A percentile compares a stretch with the other conserved stretches of the same genome.
Conservation (phyloP, 2,888 invertebrate species). For the Hylaea fasciaria region DNA sequence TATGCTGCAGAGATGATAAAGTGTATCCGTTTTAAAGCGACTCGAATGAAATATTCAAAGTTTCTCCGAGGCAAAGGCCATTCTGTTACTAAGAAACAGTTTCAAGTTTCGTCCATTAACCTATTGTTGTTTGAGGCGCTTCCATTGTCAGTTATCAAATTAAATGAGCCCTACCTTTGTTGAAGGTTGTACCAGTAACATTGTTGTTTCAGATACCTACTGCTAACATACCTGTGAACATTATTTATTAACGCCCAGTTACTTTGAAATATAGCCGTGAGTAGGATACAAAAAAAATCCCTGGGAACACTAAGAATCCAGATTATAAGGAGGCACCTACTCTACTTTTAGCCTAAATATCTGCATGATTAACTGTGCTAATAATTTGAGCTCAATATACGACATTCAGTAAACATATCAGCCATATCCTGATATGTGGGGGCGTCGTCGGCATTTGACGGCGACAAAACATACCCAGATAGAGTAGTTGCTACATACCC, state of each 20-base stretch:
- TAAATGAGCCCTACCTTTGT: slow-evolving; percentile 25
- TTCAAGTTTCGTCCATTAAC: slow-evolving; percentile 27
- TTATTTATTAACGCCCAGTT: slow-evolving; percentile 1
- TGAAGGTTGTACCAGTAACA: slow-evolving; percentile 22
- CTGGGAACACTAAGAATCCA: no score
- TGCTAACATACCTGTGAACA: slow-evolving; percentile 13
- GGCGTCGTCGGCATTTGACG: slow-evolving; percentile 14
- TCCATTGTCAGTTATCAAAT: slow-evolving; percentile 17
- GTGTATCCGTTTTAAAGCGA: no score
- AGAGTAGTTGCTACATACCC: slow-evolving; percentile 4
- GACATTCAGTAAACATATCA: slow-evolving; percentile 17
- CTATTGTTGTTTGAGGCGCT: slow-evolving; percentile 15
- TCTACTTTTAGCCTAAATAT: no score
- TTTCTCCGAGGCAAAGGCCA: neutral
- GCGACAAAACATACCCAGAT: slow-evolving; percentile 12
- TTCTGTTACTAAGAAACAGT: slow-evolving; percentile 13
- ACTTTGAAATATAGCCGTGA: no score
- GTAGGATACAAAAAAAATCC: no score
- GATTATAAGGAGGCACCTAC: no score
- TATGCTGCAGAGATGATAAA: neutral
- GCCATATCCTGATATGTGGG: slow-evolving; percentile 9
- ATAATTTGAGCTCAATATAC: slow-evolving; percentile 9
- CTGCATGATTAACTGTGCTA: no score
- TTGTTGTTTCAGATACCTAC: slow-evolving; percentile 21
- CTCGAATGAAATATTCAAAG: neutral